A percentile compares a stretch with the other conserved stretches of the same genome.
Conservation (phyloP, 2,113 vertebrate species). For the Myotis yumanensis region DNA sequence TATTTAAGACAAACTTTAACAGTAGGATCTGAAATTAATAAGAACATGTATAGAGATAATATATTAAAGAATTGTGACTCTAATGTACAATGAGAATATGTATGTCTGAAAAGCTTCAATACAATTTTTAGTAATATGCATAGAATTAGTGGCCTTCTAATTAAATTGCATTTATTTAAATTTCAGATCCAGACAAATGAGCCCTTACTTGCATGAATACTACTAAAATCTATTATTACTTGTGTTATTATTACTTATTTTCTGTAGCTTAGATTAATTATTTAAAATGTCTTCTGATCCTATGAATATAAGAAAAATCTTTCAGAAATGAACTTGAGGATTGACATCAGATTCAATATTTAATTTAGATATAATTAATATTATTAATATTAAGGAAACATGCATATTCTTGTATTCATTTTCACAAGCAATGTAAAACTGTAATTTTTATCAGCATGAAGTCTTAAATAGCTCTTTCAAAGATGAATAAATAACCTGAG, state of each 20-base stretch:
- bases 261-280: slow-evolving; percentile 11
- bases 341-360: not conserved
- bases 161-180: not conserved
- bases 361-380: slow-evolving; percentile 13
- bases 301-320: not conserved
- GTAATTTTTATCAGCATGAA: not conserved
- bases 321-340: not conserved
- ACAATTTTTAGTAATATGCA: not conserved
- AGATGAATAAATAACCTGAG: not conserved
- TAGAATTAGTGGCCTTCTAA: not conserved
- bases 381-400: not conserved
- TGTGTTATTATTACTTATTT: not conserved
- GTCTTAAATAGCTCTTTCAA: not conserved
- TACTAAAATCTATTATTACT: not conserved
- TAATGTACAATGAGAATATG: not conserved
- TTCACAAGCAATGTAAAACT: not conserved
- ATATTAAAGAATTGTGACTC: not conserved
- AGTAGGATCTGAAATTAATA: not conserved
- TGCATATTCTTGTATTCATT: not conserved
- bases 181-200: not conserved
- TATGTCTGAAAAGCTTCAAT: not conserved
- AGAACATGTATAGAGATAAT: not conserved
- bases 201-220: not conserved
- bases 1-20: not conserved
- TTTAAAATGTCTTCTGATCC: not conserved